Evolutionary conservation across 1,140 invertebrate species (phyloP), one percentile per base, ranked within the genome.

Genomic region (Drosophila quadrilineata): DNA sequence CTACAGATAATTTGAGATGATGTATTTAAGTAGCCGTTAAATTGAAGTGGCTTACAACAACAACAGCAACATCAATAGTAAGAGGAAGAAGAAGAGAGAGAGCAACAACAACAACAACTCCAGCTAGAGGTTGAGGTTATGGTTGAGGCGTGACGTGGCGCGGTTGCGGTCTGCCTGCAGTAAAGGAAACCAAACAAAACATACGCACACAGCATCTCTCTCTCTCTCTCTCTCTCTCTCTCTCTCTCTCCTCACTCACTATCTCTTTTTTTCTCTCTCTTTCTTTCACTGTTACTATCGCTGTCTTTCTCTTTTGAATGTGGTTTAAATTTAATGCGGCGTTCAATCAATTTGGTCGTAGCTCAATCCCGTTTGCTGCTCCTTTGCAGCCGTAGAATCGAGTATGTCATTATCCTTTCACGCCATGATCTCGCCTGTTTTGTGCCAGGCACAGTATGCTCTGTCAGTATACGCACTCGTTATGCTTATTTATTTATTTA

Each of bases 281-380:
- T n/a, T n/a, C n/a, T n/a, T n/a, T n/a, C n/a, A n/a, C n/a, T n/a
- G n/a, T n/a, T n/a, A n/a, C n/a, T n/a, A n/a, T n/a, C n/a, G n/a
- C 16, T 14, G 2, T 8, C 4, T 4, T 40, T 50, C 6, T 26
- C 2, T 21, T 50, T 35, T 59, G 59, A 10, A 35, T 49, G 35
- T 73, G 75, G 75, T 66, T 80, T 80, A 82, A 69, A 75, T 69
- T 84, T 76, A 84, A 84, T 84, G 53, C 77, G 77, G 35, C 77
- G 68, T 72, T 84, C 77, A 84, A 84, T 84, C 73, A 84, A 70
- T 84, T 85, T 63, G n/a, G n/a, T n/a, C n/a, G n/a, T n/a, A n/a
- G n/a, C n/a, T n/a, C n/a, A n/a, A n/a, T n/a, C n/a, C n/a, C 49
- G 53, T 48, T 21, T 24, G 12, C 56, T 38, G 14, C 26, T 31